A percentile compares a stretch with the other conserved stretches of the same genome.
phyloP scores from a whole-genome alignment of 2,797 vertebrate species.

The Notolabrus celidotus region DNA sequence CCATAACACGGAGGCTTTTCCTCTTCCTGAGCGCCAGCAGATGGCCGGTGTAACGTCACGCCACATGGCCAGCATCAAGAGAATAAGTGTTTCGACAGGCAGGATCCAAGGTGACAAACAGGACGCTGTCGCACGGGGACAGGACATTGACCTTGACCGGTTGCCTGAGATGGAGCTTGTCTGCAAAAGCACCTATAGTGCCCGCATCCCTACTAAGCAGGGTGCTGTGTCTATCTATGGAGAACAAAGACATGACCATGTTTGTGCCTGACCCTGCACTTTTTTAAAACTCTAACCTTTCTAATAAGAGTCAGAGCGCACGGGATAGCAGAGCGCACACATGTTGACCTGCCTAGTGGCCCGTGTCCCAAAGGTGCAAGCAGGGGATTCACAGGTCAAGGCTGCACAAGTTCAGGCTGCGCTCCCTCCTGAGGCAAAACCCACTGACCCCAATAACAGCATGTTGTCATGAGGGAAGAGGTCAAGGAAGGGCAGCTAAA shows the following conservation, averaged over 20 bases:
- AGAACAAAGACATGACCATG: constrained; percentile 20
- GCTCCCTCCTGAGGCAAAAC: constrained; percentile 23
- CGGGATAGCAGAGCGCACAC: constrained; percentile 26
- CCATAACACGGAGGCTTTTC: constrained; percentile 73
- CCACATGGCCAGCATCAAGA: constrained; percentile 57
- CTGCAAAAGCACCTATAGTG: constrained; percentile 47
- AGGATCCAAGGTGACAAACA: constrained; percentile 70
- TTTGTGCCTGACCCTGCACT: constrained; percentile 4
- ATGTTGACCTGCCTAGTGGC: not conserved
- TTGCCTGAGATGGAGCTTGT: constrained; percentile 43
- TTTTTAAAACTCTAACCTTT: constrained; percentile 29
- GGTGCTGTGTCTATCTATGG: constrained; percentile 8
- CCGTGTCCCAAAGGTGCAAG: constrained; percentile 19
- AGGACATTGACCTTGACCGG: constrained; percentile 64
- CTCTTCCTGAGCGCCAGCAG: constrained; percentile 78
- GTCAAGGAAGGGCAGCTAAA: not conserved
- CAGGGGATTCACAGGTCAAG: constrained; percentile 37
- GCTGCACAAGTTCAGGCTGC: constrained; percentile 34
- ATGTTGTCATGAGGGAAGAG: constrained; percentile 12
- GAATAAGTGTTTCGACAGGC: constrained; percentile 30
- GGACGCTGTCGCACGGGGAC: constrained; percentile 68
- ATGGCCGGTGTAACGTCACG: constrained; percentile 65
- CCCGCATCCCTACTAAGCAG: not conserved
- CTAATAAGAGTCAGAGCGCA: constrained; percentile 16
- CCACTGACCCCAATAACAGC: constrained; percentile 5